Evolutionary conservation across 2,113 vertebrate genomes (phyloP).

Genomic region (Dermatemys mawii): DNA sequence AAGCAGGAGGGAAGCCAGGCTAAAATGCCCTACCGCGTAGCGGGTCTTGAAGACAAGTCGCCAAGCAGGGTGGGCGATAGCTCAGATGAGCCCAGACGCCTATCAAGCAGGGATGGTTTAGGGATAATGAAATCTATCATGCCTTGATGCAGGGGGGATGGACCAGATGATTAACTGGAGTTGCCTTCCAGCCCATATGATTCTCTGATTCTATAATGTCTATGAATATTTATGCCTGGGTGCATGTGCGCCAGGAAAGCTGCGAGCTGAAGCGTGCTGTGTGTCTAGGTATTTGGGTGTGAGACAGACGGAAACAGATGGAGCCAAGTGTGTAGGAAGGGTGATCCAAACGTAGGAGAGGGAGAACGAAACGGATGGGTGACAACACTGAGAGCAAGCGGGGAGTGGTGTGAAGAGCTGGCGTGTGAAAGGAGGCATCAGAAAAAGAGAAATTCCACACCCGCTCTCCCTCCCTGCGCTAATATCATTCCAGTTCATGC

Average conservation of each 20-base stretch:
- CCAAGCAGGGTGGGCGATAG: background rate
- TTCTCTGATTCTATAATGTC: slow-evolving; percentile 58
- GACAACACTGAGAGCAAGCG: slow-evolving; percentile 19
- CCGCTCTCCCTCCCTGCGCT: background rate
- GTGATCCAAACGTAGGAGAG: slow-evolving; percentile 39
- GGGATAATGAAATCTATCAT: slow-evolving; percentile 18
- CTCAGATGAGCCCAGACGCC: background rate
- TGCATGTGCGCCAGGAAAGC: slow-evolving; percentile 37
- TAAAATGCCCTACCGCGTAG: background rate
- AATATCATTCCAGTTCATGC: background rate
- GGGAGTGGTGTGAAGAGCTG: background rate
- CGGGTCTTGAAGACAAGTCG: background rate
- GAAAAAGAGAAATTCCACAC: background rate
- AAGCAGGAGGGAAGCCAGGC: slow-evolving; percentile 18
- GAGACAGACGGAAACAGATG: slow-evolving; percentile 63
- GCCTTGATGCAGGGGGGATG: background rate
- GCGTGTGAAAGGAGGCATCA: background rate
- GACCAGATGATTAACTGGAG: slow-evolving; percentile 19
- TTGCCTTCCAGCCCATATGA: slow-evolving; percentile 39
- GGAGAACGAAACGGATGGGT: background rate
- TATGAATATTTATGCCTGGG: slow-evolving; percentile 67
- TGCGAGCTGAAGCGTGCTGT: slow-evolving; percentile 49
- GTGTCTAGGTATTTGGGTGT: slow-evolving; percentile 66
- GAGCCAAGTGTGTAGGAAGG: slow-evolving; percentile 62
- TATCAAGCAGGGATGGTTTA: background rate